phyloP scores from a whole-genome alignment of 2,888 invertebrate genomes.

The Tipula lateralis region DNA sequence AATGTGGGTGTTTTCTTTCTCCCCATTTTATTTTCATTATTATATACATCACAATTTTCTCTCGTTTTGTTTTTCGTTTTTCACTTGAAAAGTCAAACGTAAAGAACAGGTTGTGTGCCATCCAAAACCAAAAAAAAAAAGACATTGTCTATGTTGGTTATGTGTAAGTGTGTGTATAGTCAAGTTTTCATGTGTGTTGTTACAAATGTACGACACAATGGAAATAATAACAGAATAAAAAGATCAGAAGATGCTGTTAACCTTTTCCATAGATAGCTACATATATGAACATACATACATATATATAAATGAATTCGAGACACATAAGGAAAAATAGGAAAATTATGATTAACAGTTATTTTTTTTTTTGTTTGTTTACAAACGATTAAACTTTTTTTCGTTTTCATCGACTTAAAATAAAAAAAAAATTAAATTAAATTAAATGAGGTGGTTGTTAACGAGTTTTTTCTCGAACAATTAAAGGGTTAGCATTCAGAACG shows the following conservation, averaged over 20 bases:
- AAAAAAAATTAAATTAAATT: not conserved
- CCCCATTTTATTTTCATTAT: not conserved
- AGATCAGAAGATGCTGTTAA: constrained; percentile 19
- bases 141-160: not conserved
- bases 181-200: not conserved
- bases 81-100: not conserved
- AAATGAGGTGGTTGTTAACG: constrained; percentile 15
- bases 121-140: not conserved
- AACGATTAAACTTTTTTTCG: not conserved
- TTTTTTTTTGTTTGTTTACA: not conserved
- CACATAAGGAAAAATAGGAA: not conserved
- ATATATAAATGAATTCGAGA: not conserved
- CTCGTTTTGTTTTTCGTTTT: not conserved
- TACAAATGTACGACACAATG: constrained; percentile 13
- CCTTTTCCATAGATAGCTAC: not conserved
- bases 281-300: not conserved
- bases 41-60: not conserved
- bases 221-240: not conserved
- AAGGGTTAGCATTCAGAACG: not conserved
- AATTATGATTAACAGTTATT: not conserved
- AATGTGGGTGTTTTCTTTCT: constrained; percentile 1
- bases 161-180: not conserved
- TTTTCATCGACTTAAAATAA: not conserved
- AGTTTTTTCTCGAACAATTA: not conserved
- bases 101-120: not conserved